Evolutionary conservation across 1,140 invertebrate genomes (phyloP).

Genomic region (Neomicropteryx cornuta): DNA sequence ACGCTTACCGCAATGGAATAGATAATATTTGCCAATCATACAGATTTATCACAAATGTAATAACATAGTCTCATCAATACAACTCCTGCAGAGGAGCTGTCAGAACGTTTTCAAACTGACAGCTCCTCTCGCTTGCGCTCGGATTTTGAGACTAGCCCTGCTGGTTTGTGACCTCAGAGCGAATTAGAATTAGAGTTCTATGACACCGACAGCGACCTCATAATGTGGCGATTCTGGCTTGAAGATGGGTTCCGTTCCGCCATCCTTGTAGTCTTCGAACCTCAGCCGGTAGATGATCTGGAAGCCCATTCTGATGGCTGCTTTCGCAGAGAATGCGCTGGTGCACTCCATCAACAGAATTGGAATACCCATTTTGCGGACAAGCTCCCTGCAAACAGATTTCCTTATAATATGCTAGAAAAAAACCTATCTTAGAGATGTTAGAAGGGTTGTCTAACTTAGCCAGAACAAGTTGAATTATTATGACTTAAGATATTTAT

Average conservation of each 20-base stretch:
- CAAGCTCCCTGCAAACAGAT: conserved; percentile 43
- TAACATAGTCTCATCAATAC: background rate
- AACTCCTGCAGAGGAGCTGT: background rate
- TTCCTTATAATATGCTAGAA: background rate
- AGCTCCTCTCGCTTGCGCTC: background rate
- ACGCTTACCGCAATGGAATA: too few species aligned
- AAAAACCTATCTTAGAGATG: background rate
- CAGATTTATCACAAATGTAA: too few species aligned
- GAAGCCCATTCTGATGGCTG: conserved; percentile 55
- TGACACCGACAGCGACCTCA: conserved; percentile 35
- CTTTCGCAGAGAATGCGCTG: conserved; percentile 56
- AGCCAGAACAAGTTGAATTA: background rate
- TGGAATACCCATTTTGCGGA: conserved; percentile 36
- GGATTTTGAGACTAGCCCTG: background rate
- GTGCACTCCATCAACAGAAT: conserved; percentile 48
- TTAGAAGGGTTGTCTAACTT: background rate
- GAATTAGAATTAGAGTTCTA: conserved; percentile 8
- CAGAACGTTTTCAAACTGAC: background rate
- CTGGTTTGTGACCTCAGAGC: background rate
- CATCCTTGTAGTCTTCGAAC: conserved; percentile 52
- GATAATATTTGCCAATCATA: too few species aligned
- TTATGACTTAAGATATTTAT: conserved; percentile 1
- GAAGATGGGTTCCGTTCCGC: conserved; percentile 48
- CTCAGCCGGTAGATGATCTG: conserved; percentile 47
- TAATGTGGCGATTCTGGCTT: conserved; percentile 46